Conservation (phyloP, 1,140 invertebrate species). For the Aphaenogaster rudis region DNA sequence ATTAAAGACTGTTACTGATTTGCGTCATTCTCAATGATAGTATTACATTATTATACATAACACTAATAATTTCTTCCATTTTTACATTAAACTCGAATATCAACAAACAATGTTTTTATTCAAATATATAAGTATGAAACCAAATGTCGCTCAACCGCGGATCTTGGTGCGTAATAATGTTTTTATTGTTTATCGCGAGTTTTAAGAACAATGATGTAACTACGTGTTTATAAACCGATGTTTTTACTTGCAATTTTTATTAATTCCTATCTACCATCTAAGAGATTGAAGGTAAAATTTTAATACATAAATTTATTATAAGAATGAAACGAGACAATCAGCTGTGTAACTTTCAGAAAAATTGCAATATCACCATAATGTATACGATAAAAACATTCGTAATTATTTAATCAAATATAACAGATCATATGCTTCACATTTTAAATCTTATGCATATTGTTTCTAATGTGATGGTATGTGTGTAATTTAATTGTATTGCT, state of each 20-base stretch:
- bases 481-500: neutral
- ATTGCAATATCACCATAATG: neutral
- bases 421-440: neutral
- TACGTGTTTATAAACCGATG: constrained; percentile 45
- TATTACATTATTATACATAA: constrained; percentile 36
- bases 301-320: constrained; percentile 1
- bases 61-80: constrained; percentile 39
- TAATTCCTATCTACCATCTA: constrained; percentile 28
- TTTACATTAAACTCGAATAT: constrained; percentile 41
- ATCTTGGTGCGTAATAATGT: too few relatives aligned
- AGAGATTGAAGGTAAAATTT: neutral
- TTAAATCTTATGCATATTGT: neutral
- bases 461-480: neutral
- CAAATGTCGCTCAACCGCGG: too few relatives aligned
- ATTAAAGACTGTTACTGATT: constrained; percentile 46
- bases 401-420: neutral
- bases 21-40: constrained; percentile 28
- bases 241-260: constrained; percentile 48
- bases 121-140: too few relatives aligned
- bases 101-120: constrained; percentile 56
- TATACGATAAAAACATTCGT: neutral
- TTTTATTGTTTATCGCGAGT: constrained; percentile 38
- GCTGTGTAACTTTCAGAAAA: constrained; percentile 15
- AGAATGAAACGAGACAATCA: neutral
- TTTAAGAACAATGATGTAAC: constrained; percentile 40